phyloP scores from a whole-genome alignment of 2,797 vertebrate species.

The Cyclura pinguis region DNA sequence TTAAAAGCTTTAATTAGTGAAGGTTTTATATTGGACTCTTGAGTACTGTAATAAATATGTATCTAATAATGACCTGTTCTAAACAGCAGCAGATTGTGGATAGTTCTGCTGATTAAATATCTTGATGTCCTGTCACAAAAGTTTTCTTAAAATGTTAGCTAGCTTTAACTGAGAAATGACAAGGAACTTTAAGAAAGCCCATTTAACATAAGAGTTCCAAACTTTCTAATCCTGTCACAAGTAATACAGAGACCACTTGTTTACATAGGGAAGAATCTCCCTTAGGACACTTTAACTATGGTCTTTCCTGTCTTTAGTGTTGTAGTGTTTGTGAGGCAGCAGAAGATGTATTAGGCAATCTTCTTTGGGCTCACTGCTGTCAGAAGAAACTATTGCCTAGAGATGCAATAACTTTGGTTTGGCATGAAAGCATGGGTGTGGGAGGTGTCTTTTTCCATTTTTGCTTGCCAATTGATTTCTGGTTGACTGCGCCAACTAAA shows the following conservation, averaged over 20 bases:
- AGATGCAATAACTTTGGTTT: conserved; percentile 38
- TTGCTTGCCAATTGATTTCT: conserved; percentile 49
- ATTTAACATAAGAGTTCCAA: background rate
- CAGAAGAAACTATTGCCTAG: conserved; percentile 7
- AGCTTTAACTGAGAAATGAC: background rate
- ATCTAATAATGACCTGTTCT: background rate
- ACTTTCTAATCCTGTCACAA: background rate
- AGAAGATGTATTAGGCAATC: conserved; percentile 16
- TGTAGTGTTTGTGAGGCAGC: background rate
- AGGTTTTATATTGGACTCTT: background rate
- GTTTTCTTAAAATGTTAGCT: background rate
- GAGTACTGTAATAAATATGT: background rate
- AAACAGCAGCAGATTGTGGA: background rate
- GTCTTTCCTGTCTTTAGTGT: conserved; percentile 18
- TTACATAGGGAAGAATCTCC: conserved; percentile 7
- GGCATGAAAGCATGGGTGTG: conserved; percentile 42
- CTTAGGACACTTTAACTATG: conserved; percentile 3
- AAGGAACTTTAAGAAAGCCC: background rate
- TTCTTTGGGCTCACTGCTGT: conserved; percentile 10
- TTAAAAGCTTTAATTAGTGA: background rate
- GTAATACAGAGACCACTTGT: conserved; percentile 1
- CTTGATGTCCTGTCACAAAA: background rate
- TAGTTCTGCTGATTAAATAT: background rate
- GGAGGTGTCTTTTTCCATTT: conserved; percentile 32
- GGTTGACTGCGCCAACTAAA: conserved; percentile 44